Conservation (phyloP, 2,888 invertebrate genomes). For the Morinoia aosen region DNA sequence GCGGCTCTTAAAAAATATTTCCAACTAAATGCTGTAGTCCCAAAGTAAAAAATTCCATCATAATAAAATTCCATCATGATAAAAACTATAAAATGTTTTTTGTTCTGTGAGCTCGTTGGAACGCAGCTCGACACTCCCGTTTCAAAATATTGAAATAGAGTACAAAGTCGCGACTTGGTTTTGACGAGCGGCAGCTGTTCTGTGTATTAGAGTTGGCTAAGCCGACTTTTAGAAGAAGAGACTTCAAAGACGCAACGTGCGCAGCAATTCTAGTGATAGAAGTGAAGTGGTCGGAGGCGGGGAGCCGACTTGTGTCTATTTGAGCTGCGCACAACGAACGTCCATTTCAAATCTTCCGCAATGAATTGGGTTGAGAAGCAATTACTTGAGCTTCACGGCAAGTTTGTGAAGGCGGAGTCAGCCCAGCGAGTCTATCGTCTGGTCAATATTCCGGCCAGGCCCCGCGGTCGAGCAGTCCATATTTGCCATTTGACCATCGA, state of each 20-base stretch:
- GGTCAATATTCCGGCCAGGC: constrained; percentile 42
- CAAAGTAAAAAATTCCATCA: not conserved
- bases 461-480: constrained; percentile 29
- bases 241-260: not conserved
- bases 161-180: not conserved
- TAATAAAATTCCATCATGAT: not conserved
- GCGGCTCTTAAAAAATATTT: not conserved
- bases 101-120: not conserved
- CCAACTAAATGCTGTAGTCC: not conserved
- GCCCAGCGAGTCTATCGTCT: constrained; percentile 36
- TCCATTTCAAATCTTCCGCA: constrained; percentile 42
- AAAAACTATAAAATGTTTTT: not conserved
- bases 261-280: constrained; percentile 12
- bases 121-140: not conserved
- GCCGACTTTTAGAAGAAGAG: not conserved
- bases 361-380: constrained; percentile 47
- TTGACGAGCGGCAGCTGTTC: not conserved
- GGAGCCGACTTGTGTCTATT: constrained; percentile 39
- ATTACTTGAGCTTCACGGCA: constrained; percentile 42
- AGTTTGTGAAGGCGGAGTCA: constrained; percentile 15
- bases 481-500: constrained; percentile 51
- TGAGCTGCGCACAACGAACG: constrained; percentile 22
- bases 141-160: not conserved
- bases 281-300: not conserved
- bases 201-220: constrained; percentile 2